Evolutionary conservation across 2,888 invertebrate genomes (phyloP), one percentile per base, ranked within the genome.

Genomic region (Rotaria macrura): DNA sequence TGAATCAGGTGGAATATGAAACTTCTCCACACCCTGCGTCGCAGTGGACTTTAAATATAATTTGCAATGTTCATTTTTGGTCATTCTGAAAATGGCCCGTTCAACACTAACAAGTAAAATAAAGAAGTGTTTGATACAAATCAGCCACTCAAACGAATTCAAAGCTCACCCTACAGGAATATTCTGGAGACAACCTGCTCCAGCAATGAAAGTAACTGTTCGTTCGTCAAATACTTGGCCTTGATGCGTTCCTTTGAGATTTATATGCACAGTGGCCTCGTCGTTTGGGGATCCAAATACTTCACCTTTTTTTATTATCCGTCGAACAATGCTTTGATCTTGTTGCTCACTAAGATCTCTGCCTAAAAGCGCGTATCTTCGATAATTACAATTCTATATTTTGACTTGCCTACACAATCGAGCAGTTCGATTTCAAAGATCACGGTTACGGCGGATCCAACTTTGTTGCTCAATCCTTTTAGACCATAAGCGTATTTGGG

Each of bases 371-470:
- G 7, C 25, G n/a, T 9, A 29, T 29, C 6, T 3, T 14, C 14
- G 10, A 65, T 4, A 4, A 65, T 14, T 7, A 65, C 12, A 1
- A 34, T 34, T 1, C 5, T 34, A 3, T 34, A 52, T 34, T 65
- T 4, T 3, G 87, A 84, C 88, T 88, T 89, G 49, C 74, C 29
- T 54, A 87, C 54, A 52, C 88, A 85, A 74, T 88, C 94, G 90
- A 97, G 93, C 86, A 97, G 93, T 91, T 97, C 96, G 83, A 96
- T 96, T 54, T 97, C 96, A 91, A 97, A 97, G 88, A 94, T 92
- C 86, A 86, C 85, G 23, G 6, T 79, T 23, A 74, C 52, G 2
- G 72, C 93, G 93, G 89, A 52, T 9, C 90, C 89, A 9, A 91
- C 91, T 86, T 65, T 85, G 17, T 29, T 72, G 17, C 23, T 54